Conservation (phyloP, 2,888 invertebrate genomes). For the Cantharis rufa region DNA sequence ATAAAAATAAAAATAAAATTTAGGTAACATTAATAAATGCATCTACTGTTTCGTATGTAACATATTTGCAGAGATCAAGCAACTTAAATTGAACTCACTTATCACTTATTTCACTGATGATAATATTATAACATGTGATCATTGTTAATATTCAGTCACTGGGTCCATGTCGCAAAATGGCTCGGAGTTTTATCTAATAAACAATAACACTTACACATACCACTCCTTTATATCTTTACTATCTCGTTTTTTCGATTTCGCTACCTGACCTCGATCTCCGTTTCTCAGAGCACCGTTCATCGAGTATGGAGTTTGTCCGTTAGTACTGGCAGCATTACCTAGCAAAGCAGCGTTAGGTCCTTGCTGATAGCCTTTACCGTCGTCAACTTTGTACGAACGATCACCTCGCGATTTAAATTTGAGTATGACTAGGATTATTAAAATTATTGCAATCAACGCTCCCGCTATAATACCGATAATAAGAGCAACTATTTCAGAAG, state of each 20-base stretch:
- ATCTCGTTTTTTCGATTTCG: conserved; percentile 66
- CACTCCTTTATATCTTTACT: conserved; percentile 94
- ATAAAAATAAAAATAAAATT: background rate
- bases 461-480: conserved; percentile 90
- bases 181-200: conserved; percentile 45
- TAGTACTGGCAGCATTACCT: conserved; percentile 60
- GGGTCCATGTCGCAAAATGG: conserved; percentile 39
- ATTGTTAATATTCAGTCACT: conserved; percentile 19
- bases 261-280: conserved; percentile 51
- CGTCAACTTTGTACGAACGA: conserved; percentile 92
- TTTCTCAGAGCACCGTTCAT: conserved; percentile 60
- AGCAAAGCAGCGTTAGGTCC: conserved; percentile 80
- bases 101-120: conserved; percentile 27
- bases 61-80: conserved; percentile 11
- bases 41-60: conserved; percentile 9
- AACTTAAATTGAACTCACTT: conserved; percentile 21
- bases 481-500: conserved; percentile 74
- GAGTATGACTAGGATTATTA: conserved; percentile 87
- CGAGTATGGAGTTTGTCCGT: conserved; percentile 57
- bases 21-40: background rate
- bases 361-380: conserved; percentile 76
- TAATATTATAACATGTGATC: conserved; percentile 24
- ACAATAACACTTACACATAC: conserved; percentile 75
- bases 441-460: conserved; percentile 85
- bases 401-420: conserved; percentile 86